A percentile compares a stretch with the other conserved stretches of the same genome.
These are phyloP conservation scores for Musca vetustissima DNA, from an alignment of 1,140 invertebrate species.

Conservation along the genomic window DNA sequence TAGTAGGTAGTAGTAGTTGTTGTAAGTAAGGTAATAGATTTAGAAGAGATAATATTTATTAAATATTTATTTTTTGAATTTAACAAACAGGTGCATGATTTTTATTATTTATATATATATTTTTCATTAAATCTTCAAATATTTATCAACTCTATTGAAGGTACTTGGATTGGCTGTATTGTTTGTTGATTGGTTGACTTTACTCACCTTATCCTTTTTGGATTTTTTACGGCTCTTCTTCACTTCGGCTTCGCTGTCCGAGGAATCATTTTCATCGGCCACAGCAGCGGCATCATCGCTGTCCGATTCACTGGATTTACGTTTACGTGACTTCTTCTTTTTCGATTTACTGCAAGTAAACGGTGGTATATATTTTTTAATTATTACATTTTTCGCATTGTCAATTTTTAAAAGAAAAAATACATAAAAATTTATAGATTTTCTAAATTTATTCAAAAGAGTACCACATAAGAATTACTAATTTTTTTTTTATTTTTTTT, in stretches of 20 bases:
- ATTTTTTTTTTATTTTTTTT: too few relatives aligned
- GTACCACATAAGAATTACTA: too few relatives aligned
- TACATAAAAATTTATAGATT: too few relatives aligned
- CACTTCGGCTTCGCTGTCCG: constrained; percentile 56
- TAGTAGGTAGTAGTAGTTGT: too few relatives aligned
- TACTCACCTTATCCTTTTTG: constrained; percentile 62
- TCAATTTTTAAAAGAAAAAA: too few relatives aligned
- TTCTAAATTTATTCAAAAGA: too few relatives aligned
- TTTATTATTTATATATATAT: neutral
- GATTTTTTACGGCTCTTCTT: constrained; percentile 54
- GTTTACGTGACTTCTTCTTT: constrained; percentile 61
- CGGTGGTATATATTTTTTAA: too few relatives aligned
- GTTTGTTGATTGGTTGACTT: neutral
- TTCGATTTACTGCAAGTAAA: constrained; percentile 56
- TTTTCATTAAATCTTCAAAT: too few relatives aligned
- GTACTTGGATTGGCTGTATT: neutral
- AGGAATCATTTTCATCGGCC: constrained; percentile 43
- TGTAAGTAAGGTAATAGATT: too few relatives aligned
- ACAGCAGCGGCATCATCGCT: constrained; percentile 43
- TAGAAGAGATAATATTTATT: too few relatives aligned
- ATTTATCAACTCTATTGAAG: neutral
- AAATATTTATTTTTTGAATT: neutral
- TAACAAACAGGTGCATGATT: constrained; percentile 12
- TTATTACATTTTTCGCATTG: too few relatives aligned
- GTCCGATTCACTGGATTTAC: constrained; percentile 50